These are phyloP conservation scores for Euphonia xanthogaster DNA, from an alignment of 2,797 vertebrate species.

Conservation along the genomic window DNA sequence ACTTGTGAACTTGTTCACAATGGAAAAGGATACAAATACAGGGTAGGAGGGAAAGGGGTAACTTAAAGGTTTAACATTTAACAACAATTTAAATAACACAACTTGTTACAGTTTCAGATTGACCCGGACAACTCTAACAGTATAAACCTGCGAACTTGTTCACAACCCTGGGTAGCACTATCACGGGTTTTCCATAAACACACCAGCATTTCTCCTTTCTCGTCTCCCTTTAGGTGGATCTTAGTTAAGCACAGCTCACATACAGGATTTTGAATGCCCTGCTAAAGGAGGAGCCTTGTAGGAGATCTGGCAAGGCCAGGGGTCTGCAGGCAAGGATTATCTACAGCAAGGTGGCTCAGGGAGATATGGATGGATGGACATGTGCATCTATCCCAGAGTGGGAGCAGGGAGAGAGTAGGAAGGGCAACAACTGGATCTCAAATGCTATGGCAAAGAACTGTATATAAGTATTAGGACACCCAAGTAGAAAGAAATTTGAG, in stretches of 20 bases:
- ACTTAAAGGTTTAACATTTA: too few species aligned
- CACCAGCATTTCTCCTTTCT: background rate
- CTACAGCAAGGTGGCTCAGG: background rate
- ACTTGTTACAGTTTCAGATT: too few species aligned
- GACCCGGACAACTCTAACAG: too few species aligned
- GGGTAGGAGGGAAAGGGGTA: too few species aligned
- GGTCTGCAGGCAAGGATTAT: background rate
- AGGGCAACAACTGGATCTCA: background rate
- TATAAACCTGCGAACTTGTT: too few species aligned
- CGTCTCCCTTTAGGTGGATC: background rate
- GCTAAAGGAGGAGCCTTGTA: background rate
- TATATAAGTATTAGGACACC: background rate
- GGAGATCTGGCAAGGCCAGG: background rate
- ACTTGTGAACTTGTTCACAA: too few species aligned
- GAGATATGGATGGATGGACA: background rate
- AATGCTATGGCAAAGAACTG: background rate
- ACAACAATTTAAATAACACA: too few species aligned
- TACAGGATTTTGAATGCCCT: background rate
- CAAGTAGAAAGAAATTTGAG: background rate
- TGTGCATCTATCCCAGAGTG: accelerated
- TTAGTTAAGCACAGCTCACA: background rate
- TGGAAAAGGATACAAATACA: too few species aligned
- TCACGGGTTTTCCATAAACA: accelerated
- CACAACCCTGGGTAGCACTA: too few species aligned
- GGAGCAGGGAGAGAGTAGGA: background rate